A percentile compares a stretch with the other conserved stretches of the same genome.
These are phyloP conservation scores for Heliothis virescens DNA, from an alignment of 1,140 invertebrate genomes.

Conservation along the genomic window DNA sequence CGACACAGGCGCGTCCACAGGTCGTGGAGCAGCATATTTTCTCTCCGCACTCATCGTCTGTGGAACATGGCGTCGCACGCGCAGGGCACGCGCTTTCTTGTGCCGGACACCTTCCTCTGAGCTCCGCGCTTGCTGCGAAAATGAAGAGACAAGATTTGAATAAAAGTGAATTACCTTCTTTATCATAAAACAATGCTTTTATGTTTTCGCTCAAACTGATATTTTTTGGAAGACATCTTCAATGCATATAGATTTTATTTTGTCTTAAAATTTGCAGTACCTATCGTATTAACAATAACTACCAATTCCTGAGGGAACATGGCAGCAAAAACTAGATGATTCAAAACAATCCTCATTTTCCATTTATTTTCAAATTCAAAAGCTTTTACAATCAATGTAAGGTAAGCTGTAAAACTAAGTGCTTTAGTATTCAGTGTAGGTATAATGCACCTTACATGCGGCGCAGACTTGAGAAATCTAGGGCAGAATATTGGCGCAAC, in stretches of 20 bases:
- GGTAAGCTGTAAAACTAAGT: background rate
- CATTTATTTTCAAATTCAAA: too few relatives aligned
- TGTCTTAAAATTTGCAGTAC: too few relatives aligned
- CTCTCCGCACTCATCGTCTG: constrained; percentile 76
- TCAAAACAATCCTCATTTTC: too few relatives aligned
- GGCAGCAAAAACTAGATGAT: too few relatives aligned
- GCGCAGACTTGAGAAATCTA: constrained; percentile 12
- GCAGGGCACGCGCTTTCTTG: constrained; percentile 69
- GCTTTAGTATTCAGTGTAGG: background rate
- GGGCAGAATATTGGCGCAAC: constrained; percentile 23
- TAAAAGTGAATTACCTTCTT: background rate
- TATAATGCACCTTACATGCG: background rate
- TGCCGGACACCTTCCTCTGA: constrained; percentile 75
- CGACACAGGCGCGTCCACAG: constrained; percentile 74
- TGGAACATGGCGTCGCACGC: constrained; percentile 70
- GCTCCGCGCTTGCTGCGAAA: constrained; percentile 76
- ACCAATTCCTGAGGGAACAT: too few relatives aligned
- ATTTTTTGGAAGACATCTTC: too few relatives aligned
- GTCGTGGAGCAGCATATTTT: constrained; percentile 75
- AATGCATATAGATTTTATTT: too few relatives aligned
- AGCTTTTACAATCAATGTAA: too few relatives aligned
- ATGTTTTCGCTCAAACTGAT: too few relatives aligned
- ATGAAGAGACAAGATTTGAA: constrained; percentile 3
- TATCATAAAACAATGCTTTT: too few relatives aligned
- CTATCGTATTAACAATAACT: too few relatives aligned